Evolutionary conservation across 2,888 invertebrate genomes (phyloP).

Genomic region (Ceriagrion tenellum): DNA sequence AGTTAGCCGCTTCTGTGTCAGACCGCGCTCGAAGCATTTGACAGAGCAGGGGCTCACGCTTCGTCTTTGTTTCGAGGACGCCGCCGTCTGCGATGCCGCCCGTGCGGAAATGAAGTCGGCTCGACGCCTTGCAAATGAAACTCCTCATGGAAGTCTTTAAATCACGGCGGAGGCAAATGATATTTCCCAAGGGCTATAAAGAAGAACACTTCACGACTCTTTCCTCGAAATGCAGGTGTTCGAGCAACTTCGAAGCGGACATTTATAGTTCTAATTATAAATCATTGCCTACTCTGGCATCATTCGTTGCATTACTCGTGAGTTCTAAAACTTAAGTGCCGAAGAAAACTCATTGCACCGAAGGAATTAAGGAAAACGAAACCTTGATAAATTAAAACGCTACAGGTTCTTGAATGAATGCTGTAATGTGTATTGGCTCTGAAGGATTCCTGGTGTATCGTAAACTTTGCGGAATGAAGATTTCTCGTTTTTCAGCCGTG

Average conservation of each 20-base stretch:
- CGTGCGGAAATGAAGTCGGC: conserved; percentile 1
- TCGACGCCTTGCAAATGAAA: conserved; percentile 4
- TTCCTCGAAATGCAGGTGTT: conserved; percentile 47
- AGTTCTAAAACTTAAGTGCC: background rate
- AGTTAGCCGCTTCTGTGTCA: background rate
- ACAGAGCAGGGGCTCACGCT: background rate
- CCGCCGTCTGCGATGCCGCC: background rate
- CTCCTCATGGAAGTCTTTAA: background rate
- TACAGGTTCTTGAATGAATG: background rate
- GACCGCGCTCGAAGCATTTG: background rate
- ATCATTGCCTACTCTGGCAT: conserved; percentile 27
- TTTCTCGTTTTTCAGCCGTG: no score
- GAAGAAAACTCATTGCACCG: background rate
- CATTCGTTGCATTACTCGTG: background rate
- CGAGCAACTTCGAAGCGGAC: conserved; percentile 5
- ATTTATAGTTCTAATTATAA: conserved; percentile 1
- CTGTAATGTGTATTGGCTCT: no score
- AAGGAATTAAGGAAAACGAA: background rate
- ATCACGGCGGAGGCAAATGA: background rate
- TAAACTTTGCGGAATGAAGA: no score
- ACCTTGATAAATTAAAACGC: background rate
- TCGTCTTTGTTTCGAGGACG: background rate
- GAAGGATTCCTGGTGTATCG: no score
- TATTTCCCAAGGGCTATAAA: conserved; percentile 29
- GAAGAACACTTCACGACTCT: conserved; percentile 19